phyloP scores from a whole-genome alignment of 2,113 vertebrate species.

The Camelus bactrianus region DNA sequence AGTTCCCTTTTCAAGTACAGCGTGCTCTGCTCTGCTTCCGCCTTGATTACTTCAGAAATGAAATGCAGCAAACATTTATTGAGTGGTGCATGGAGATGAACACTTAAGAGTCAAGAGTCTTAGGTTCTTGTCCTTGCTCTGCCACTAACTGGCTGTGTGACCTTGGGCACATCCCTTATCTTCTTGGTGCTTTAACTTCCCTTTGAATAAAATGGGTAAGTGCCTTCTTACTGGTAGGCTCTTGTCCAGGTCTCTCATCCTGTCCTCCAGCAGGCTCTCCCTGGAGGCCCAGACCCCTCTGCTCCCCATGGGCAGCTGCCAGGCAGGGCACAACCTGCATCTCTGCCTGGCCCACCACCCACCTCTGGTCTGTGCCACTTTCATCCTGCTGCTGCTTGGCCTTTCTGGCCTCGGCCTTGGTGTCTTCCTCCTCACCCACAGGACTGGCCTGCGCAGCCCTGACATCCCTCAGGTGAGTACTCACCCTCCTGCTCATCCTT shows the following conservation, averaged over 20 bases:
- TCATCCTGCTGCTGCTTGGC: constrained; percentile 81
- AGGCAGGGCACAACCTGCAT: constrained; percentile 81
- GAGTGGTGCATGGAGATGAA: neutral
- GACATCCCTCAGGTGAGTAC: constrained; percentile 83
- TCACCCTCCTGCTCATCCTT: neutral
- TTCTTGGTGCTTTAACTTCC: neutral
- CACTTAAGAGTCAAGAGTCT: neutral
- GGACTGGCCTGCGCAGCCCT: constrained; percentile 78
- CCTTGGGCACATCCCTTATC: neutral
- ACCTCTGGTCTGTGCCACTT: constrained; percentile 79
- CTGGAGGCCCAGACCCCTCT: constrained; percentile 82
- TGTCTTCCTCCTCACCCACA: constrained; percentile 78
- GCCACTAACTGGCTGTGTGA: neutral
- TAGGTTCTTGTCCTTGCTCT: neutral
- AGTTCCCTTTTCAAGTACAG: constrained; percentile 8
- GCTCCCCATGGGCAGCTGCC: constrained; percentile 83
- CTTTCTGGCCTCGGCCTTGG: constrained; percentile 79
- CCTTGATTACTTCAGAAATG: constrained; percentile 43
- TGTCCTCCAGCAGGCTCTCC: constrained; percentile 73
- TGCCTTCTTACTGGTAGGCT: constrained; percentile 54
- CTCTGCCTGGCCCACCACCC: constrained; percentile 80
- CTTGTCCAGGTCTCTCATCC: constrained; percentile 49
- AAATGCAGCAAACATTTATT: constrained; percentile 4
- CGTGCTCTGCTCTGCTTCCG: constrained; percentile 13
- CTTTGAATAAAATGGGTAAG: constrained; percentile 57